Evolutionary conservation across 2,113 vertebrate genomes (phyloP).

Genomic region (Aptenodytes forsteri): DNA sequence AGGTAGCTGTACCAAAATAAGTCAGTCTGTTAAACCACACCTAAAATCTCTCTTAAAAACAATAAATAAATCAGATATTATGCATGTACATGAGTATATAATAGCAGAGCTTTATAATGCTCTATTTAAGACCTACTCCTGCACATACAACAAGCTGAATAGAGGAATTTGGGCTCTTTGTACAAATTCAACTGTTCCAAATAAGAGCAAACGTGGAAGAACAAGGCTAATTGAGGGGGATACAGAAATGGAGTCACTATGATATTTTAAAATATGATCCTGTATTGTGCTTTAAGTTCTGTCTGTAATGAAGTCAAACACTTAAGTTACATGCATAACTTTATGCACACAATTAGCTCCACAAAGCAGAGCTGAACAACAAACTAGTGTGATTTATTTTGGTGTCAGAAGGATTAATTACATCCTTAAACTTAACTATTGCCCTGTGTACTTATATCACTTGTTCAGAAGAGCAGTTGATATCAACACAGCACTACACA

Average conservation of each 20-base stretch:
- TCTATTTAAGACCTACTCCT: background rate
- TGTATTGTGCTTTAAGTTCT: background rate
- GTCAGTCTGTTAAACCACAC: background rate
- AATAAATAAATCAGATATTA: background rate
- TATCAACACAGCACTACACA: fast-evolving
- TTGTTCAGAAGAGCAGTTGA: background rate
- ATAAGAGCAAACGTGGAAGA: background rate
- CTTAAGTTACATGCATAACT: background rate
- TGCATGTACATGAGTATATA: background rate
- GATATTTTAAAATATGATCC: background rate
- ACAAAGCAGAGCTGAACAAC: background rate
- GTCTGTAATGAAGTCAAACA: background rate
- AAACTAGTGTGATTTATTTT: background rate
- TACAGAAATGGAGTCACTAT: background rate
- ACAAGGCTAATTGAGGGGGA: background rate
- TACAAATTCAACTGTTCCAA: background rate
- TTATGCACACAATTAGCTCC: background rate
- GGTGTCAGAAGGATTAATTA: background rate
- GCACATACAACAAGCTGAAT: background rate
- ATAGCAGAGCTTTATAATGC: background rate
- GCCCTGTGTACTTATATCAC: background rate
- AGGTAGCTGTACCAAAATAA: background rate
- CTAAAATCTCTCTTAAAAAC: background rate
- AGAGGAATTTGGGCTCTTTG: background rate
- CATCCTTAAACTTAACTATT: background rate